Evolutionary conservation across 2,888 invertebrate species (phyloP), one percentile per base, ranked within the genome.

Genomic region (Dyspetes luteomarginatus): DNA sequence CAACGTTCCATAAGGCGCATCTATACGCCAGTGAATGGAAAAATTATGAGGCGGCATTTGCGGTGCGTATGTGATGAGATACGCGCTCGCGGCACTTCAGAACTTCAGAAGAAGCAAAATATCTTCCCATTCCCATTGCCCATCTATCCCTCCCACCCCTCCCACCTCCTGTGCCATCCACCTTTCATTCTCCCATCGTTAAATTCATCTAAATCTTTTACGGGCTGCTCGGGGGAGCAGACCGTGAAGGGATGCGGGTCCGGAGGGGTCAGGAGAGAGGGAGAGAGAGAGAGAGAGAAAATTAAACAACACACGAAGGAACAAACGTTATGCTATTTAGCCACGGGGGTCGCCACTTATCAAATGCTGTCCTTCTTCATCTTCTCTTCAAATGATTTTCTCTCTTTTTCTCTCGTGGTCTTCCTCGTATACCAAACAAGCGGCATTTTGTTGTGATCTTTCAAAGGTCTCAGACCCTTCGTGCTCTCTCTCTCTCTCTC

Each of bases 41-140:
- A n/a, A 88, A 84, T 72, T 74, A 87, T 85, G 78, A 85, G 75
- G 76, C 82, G 75, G 82, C 76, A 26, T 72, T 62, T 26, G 72
- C 62, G 36, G 60, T 41, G 36, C 24, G 56, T 58, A 19, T 43
- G 56, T 45, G 19, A 45, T 56, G 56, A 41, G 30, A 62, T 62
- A 62, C 36, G 60, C 58, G 58, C 58, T 45, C 75, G 81, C 81
- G 82, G 80, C 81, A 85, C 87, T 86, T 83, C 82, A 88, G 87
- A 88, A 85, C 87, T 86, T 83, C 82, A 88, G 87, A 88, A 88
- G 87, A 85, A 83, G 84, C 80, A 85, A 88, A 84, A 82, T 88
- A 84, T 83, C 73, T 62, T 81, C 84, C 75, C 85, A 81, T 17
- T 52, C 68, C 71, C n/a, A n/a, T n/a, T 78, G 81, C 78, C 80